These are phyloP conservation scores for Sebastes oblongus DNA, from an alignment of 2,797 vertebrate genomes.

Conservation along the genomic window DNA sequence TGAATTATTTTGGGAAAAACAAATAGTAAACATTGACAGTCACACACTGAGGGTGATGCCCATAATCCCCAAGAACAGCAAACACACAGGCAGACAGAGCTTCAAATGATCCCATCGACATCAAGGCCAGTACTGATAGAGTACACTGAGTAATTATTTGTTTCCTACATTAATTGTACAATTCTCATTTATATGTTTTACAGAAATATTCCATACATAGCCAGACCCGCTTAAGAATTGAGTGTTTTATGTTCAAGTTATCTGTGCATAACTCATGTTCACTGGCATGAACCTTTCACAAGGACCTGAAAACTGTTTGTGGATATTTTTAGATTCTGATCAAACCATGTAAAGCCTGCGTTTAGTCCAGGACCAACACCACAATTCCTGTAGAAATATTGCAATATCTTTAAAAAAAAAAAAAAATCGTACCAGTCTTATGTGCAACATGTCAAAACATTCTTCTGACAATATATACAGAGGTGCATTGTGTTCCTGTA, in stretches of 20 bases:
- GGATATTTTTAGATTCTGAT: not conserved
- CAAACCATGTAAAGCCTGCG: conserved; percentile 1
- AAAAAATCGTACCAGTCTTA: conserved; percentile 45
- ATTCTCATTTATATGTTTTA: not conserved
- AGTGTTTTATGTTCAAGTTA: conserved; percentile 16
- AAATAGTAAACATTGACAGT: not conserved
- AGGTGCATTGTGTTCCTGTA: conserved; percentile 53
- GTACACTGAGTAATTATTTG: conserved; percentile 12
- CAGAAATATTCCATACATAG: conserved; percentile 7
- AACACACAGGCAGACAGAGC: conserved; percentile 26
- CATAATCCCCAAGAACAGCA: conserved; percentile 3
- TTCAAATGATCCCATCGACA: conserved; percentile 35
- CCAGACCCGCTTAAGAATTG: not conserved
- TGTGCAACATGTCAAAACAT: conserved; percentile 55
- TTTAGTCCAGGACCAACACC: conserved; percentile 8
- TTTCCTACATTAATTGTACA: conserved; percentile 11
- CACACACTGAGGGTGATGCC: not conserved
- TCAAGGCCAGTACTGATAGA: conserved; percentile 9
- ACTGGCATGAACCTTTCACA: not conserved
- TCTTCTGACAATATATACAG: conserved; percentile 47
- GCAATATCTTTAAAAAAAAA: conserved; percentile 28
- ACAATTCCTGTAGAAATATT: conserved; percentile 54
- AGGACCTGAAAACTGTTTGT: conserved; percentile 22
- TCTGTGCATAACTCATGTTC: conserved; percentile 16
- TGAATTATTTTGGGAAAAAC: not conserved